Conservation (phyloP, 1,140 invertebrate genomes). For the Pantala flavescens region DNA sequence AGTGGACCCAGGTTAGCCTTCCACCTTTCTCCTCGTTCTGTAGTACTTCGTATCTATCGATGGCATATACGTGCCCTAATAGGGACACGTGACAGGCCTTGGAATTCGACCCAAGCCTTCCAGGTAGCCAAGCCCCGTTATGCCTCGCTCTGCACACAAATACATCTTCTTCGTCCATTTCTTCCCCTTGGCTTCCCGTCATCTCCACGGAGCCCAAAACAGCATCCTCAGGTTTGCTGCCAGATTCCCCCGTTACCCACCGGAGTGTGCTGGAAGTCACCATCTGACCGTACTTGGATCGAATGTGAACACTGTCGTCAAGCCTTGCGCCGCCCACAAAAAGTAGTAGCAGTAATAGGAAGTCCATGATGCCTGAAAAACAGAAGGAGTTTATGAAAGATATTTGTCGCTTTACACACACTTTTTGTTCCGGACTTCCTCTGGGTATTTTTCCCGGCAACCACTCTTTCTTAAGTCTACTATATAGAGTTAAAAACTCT, state of each 20-base stretch:
- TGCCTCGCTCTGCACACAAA: conserved; percentile 61
- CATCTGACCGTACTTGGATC: conserved; percentile 35
- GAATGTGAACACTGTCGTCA: conserved; percentile 37
- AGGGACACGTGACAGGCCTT: conserved; percentile 52
- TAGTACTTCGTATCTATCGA: conserved; percentile 57
- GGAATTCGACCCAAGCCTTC: conserved; percentile 42
- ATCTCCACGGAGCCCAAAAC: conserved; percentile 36
- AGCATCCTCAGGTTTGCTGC: conserved; percentile 36
- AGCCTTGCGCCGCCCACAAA: conserved; percentile 23
- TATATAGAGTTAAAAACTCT: too few species aligned
- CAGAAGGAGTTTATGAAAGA: too few species aligned
- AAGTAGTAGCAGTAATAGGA: neutral
- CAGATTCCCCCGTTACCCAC: conserved; percentile 40
- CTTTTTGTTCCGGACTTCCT: too few species aligned
- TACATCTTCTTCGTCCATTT: conserved; percentile 37
- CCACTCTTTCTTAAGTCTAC: too few species aligned
- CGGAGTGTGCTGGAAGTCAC: conserved; percentile 46
- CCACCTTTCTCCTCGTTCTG: conserved; percentile 67
- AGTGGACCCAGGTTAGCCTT: conserved; percentile 56
- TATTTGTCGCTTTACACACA: too few species aligned
- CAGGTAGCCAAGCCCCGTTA: conserved; percentile 57
- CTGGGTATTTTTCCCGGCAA: too few species aligned
- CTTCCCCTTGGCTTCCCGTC: conserved; percentile 33
- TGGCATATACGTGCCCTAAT: conserved; percentile 43
- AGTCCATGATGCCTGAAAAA: too few species aligned